These are phyloP conservation scores for Python bivittatus DNA, from an alignment of 2,113 vertebrate genomes.

Conservation along the genomic window DNA sequence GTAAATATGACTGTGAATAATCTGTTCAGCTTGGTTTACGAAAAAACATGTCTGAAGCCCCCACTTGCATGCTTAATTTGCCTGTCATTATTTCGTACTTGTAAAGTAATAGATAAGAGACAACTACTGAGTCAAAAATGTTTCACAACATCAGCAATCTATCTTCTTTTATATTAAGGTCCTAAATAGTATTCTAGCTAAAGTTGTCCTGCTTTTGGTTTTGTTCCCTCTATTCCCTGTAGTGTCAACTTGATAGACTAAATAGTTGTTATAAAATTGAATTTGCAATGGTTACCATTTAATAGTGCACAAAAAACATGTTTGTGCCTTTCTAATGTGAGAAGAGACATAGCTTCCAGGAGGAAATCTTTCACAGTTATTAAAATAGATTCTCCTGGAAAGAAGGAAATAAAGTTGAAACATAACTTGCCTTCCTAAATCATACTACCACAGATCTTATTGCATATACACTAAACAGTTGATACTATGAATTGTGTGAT, in stretches of 20 bases:
- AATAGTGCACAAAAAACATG: neutral
- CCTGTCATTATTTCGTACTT: neutral
- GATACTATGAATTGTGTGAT: no score
- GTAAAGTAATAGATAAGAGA: neutral
- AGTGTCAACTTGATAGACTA: neutral
- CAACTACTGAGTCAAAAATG: conserved; percentile 8
- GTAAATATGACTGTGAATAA: neutral
- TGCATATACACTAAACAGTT: neutral
- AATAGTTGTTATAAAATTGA: neutral
- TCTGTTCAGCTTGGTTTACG: neutral
- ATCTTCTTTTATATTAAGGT: neutral
- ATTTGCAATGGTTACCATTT: neutral
- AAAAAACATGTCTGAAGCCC: neutral
- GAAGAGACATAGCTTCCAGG: neutral
- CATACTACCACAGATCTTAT: neutral
- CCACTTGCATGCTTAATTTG: conserved; percentile 1
- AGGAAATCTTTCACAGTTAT: neutral
- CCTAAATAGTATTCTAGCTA: neutral
- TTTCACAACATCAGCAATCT: neutral
- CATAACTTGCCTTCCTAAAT: neutral
- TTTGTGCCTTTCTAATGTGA: neutral
- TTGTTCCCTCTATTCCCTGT: neutral
- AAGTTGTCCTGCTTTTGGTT: neutral
- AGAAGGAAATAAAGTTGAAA: neutral
- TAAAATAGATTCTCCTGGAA: neutral